Evolutionary conservation across 1,140 invertebrate genomes (phyloP), one percentile per base, ranked within the genome.

Genomic region (Megalopta genalis): DNA sequence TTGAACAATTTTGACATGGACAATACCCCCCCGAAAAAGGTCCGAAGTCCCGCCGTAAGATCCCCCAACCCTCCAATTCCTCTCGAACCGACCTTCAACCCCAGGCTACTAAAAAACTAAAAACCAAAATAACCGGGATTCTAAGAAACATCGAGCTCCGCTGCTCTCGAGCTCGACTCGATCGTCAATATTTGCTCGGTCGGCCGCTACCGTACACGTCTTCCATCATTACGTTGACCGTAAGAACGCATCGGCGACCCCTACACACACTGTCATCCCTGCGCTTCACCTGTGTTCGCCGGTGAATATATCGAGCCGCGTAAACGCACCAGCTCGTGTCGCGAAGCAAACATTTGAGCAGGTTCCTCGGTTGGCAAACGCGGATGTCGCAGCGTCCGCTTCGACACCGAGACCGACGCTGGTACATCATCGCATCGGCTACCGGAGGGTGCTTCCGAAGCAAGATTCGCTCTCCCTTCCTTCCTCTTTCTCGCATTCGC

Each of bases 321-420:
- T 82, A 79, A 85, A 85, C 80, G 84, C 54, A 65, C 63, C 60
- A 60, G 57, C 68, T 79, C 69, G 78, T 60, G 70, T 70, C 59
- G 66, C 16, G 60, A 18, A 25, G 83, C 83, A 85, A 86, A 86
- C 84, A 86, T 86, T 86, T 85, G 84, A 73, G 74, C 75, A 84
- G 73, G 74, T 86, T 82, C 71, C 84, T 86, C 72, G 52, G 75
- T 59, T 66, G 66, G 59, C 65, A 82, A 82, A 78, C 80, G 49
- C 27, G 59, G 64, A 83, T 52, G 59, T 46, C 65, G 52, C 42
- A 73, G 68, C 73, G 59, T 69, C 69, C 59, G 69, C 68, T n/a
- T 67, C 75, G 67, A 68, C 57, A 46, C 52, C 42, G 68, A 23
- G 25, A 42, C 42, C 42, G 42, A 23, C 10, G 59, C 64, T 25